Percentiles rank a stretch among this genome's conserved stretches.
Conservation (phyloP, 2,888 invertebrate genomes). For the Plebejus melissa region DNA sequence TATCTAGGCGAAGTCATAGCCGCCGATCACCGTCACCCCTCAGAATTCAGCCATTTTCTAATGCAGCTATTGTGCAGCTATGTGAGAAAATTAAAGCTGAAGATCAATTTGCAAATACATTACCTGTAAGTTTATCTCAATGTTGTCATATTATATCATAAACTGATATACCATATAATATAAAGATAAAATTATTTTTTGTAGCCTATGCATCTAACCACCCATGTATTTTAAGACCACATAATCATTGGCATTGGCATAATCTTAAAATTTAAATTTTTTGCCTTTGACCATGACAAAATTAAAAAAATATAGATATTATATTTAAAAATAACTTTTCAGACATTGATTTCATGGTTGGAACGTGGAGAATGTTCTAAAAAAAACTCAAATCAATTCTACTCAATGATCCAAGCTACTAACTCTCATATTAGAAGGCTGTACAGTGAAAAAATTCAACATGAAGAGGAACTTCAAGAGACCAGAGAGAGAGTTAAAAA, state of each 20-base stretch:
- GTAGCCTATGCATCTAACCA: too few species aligned
- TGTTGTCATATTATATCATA: neutral
- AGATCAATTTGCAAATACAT: conserved; percentile 56
- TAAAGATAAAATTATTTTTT: too few species aligned
- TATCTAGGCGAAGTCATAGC: conserved; percentile 55
- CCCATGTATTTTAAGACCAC: too few species aligned
- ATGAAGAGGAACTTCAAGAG: conserved; percentile 92
- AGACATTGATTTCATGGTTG: conserved; percentile 93
- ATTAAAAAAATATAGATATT: neutral
- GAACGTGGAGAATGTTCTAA: conserved; percentile 96
- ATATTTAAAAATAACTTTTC: conserved; percentile 40
- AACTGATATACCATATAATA: too few species aligned
- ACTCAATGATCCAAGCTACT: conserved; percentile 96
- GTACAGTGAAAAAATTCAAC: conserved; percentile 89
- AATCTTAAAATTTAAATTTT: too few species aligned
- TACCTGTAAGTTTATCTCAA: conserved; percentile 54
- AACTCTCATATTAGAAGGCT: conserved; percentile 94
- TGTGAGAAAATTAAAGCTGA: conserved; percentile 68
- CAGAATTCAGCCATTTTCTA: conserved; percentile 61
- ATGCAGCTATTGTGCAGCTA: conserved; percentile 59
- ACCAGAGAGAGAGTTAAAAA: conserved; percentile 91
- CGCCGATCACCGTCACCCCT: conserved; percentile 62
- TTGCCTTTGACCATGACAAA: too few species aligned
- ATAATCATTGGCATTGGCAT: too few species aligned
- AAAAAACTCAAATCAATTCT: conserved; percentile 93